Evolutionary conservation across 2,888 invertebrate genomes (phyloP).

Genomic region (Elgonia sp.): DNA sequence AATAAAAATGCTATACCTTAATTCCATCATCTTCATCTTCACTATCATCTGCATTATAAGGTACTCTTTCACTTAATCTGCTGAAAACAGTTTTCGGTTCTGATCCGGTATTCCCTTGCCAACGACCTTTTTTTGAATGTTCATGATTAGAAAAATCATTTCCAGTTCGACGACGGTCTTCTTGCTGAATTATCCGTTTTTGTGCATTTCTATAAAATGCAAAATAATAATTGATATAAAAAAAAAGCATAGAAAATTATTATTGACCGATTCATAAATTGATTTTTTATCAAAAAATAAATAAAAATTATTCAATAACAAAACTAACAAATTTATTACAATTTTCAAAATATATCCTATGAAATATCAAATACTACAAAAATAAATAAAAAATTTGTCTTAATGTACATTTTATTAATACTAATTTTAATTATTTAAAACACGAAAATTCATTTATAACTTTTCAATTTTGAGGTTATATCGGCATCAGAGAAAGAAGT

Average conservation of each 20-base stretch:
- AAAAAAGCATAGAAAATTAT: too few relatives aligned
- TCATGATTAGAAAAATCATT: conserved; percentile 84
- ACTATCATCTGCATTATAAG: conserved; percentile 86
- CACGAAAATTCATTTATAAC: too few relatives aligned
- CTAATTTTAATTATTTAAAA: too few relatives aligned
- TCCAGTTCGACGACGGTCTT: conserved; percentile 84
- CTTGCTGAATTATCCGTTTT: conserved; percentile 85
- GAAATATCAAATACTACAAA: neutral
- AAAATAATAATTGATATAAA: neutral
- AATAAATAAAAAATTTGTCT: neutral
- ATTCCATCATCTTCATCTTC: conserved; percentile 85
- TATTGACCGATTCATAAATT: too few relatives aligned
- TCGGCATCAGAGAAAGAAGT: neutral
- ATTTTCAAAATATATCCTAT: neutral
- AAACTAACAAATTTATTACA: too few relatives aligned
- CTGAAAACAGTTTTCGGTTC: conserved; percentile 86
- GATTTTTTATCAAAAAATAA: too few relatives aligned
- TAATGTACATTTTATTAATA: too few relatives aligned
- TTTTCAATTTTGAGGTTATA: too few relatives aligned
- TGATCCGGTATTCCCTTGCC: conserved; percentile 80
- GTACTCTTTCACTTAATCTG: conserved; percentile 85
- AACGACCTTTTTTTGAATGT: conserved; percentile 83
- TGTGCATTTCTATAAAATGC: conserved; percentile 81
- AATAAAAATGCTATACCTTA: conserved; percentile 39
- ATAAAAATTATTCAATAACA: too few relatives aligned